A percentile compares a stretch with the other conserved stretches of the same genome.
phyloP scores from a whole-genome alignment of 2,888 invertebrate species.

The Spialia ferax region DNA sequence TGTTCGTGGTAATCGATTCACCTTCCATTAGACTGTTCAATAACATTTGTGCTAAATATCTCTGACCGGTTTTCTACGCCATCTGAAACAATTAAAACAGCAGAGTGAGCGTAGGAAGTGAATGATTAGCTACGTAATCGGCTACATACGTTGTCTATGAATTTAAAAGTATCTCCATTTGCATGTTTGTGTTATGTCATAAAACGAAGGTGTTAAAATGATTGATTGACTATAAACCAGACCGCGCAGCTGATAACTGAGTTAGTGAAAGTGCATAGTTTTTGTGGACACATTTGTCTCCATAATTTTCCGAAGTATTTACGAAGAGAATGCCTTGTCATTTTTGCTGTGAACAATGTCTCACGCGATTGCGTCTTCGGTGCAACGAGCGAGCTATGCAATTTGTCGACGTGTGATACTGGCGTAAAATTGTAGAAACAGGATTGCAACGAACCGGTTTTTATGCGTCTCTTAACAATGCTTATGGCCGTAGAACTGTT shows the following conservation, averaged over 20 bases:
- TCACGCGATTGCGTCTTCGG: slow-evolving; percentile 45
- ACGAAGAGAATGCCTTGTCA: slow-evolving; percentile 23
- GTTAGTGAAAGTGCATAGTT: slow-evolving; percentile 42
- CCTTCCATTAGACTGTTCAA: slow-evolving; percentile 77
- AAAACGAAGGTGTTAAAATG: slow-evolving; percentile 41
- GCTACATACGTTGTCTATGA: slow-evolving; percentile 26
- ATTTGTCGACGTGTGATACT: slow-evolving; percentile 17
- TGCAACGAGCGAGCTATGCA: not conserved
- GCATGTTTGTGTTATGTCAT: slow-evolving; percentile 50
- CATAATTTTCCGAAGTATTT: slow-evolving; percentile 19
- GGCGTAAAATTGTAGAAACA: slow-evolving; percentile 23
- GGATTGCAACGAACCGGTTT: slow-evolving; percentile 19
- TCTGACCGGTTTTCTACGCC: slow-evolving; percentile 73
- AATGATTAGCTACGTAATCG: slow-evolving; percentile 35
- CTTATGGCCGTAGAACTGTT: not conserved
- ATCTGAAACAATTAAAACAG: slow-evolving; percentile 73
- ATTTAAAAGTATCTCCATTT: slow-evolving; percentile 27
- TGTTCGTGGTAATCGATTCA: slow-evolving; percentile 69
- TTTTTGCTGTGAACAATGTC: slow-evolving; percentile 39
- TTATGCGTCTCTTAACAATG: slow-evolving; percentile 17
- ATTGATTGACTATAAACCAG: slow-evolving; percentile 37
- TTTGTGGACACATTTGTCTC: slow-evolving; percentile 21
- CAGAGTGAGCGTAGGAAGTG: slow-evolving; percentile 46
- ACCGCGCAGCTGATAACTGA: slow-evolving; percentile 26
- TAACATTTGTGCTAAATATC: slow-evolving; percentile 72